These are phyloP conservation scores for Dendropsophus ebraccatus DNA, from an alignment of 2,113 vertebrate genomes.

Conservation along the genomic window DNA sequence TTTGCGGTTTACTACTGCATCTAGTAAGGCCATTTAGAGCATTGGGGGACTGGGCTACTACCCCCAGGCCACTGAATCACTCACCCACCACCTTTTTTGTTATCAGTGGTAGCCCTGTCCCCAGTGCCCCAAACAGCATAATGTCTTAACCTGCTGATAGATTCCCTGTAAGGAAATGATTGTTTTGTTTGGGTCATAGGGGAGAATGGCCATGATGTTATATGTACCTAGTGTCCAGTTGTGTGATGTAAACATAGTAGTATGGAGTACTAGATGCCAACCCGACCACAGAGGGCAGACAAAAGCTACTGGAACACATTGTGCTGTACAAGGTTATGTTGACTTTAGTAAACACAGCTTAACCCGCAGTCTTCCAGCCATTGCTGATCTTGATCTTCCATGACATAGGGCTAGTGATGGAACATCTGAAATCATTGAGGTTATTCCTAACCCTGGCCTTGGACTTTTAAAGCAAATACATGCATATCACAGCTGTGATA, in stretches of 20 bases:
- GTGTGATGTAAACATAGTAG: not conserved
- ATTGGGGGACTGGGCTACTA: too few relatives aligned
- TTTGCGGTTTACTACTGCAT: too few relatives aligned
- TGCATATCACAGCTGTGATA: not conserved
- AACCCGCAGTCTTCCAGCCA: not conserved
- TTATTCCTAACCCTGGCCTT: not conserved
- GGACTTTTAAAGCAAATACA: conserved; percentile 8
- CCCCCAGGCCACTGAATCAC: too few relatives aligned
- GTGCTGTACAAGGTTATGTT: not conserved
- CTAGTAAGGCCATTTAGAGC: too few relatives aligned
- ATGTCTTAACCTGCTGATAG: too few relatives aligned
- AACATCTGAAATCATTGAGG: not conserved
- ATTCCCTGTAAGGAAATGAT: not conserved
- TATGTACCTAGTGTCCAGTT: not conserved
- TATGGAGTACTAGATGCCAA: not conserved
- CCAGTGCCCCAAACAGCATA: too few relatives aligned
- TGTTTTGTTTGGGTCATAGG: not conserved
- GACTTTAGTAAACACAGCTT: not conserved
- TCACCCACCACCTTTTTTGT: too few relatives aligned
- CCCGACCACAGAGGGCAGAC: not conserved
- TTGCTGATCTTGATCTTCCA: conserved; percentile 7
- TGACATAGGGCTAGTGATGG: not conserved
- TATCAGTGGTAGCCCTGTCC: too few relatives aligned
- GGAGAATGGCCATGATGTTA: too few relatives aligned
- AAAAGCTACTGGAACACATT: not conserved